These are phyloP conservation scores for Rhynchophorus ferrugineus DNA, from an alignment of 1,140 invertebrate genomes.

Conservation along the genomic window DNA sequence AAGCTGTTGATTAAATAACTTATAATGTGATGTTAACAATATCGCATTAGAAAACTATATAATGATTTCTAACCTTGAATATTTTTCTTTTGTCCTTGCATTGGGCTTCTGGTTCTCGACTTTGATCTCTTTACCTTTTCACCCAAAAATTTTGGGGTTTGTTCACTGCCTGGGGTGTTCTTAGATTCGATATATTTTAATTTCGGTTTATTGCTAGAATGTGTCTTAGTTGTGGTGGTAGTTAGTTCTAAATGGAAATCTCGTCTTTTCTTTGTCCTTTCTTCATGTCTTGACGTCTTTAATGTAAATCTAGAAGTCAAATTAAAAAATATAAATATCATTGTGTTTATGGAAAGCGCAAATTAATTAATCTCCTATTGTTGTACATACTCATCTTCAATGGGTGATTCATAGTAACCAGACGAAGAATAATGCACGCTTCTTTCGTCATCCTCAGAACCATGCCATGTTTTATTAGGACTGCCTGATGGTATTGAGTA, in stretches of 20 bases:
- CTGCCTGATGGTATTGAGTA: slow-evolving; percentile 36
- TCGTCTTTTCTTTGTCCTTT: slow-evolving; percentile 47
- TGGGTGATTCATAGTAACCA: slow-evolving; percentile 70
- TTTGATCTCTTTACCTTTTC: slow-evolving; percentile 43
- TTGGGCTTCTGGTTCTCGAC: slow-evolving; percentile 50
- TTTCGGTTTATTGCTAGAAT: slow-evolving; percentile 46
- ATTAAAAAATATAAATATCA: background rate
- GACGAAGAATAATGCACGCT: slow-evolving; percentile 68
- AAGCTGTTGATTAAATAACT: too few species aligned
- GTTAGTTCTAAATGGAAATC: slow-evolving; percentile 63
- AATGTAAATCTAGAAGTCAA: slow-evolving; percentile 25
- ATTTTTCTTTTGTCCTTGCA: slow-evolving; percentile 40
- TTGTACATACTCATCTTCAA: slow-evolving; percentile 54
- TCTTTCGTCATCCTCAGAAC: slow-evolving; percentile 57
- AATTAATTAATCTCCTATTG: background rate
- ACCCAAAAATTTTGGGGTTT: slow-evolving; percentile 23
- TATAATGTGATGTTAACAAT: too few species aligned
- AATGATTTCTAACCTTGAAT: slow-evolving; percentile 32
- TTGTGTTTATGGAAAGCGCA: background rate
- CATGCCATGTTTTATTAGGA: slow-evolving; percentile 34
- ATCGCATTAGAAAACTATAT: too few species aligned
- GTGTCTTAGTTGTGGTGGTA: slow-evolving; percentile 32
- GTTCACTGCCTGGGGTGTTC: slow-evolving; percentile 37
- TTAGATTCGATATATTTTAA: slow-evolving; percentile 30
- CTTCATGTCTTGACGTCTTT: slow-evolving; percentile 40